Percentiles rank a stretch among this genome's conserved stretches.
phyloP scores from a whole-genome alignment of 2,113 vertebrate genomes.

The Myrmecobius fasciatus region DNA sequence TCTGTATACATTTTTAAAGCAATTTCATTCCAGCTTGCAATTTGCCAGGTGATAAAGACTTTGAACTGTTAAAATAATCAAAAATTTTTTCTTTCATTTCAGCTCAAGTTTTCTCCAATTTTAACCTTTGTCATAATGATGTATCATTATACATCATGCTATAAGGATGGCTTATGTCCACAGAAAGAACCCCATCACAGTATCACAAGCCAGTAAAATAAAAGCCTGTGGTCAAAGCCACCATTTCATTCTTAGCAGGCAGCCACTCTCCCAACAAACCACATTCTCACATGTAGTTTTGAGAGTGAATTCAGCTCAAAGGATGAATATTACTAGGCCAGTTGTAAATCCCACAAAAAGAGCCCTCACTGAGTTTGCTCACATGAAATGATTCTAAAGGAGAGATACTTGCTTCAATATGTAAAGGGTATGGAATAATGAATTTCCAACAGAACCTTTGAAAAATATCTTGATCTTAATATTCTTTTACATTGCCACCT shows the following conservation, averaged over 20 bases:
- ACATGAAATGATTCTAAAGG: background rate
- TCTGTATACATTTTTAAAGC: slow-evolving; percentile 75
- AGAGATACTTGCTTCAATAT: background rate
- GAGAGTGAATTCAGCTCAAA: background rate
- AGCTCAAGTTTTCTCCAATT: slow-evolving; percentile 44
- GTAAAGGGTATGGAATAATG: background rate
- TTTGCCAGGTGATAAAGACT: slow-evolving; percentile 70
- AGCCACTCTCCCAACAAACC: slow-evolving; percentile 17
- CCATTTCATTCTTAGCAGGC: slow-evolving; percentile 15
- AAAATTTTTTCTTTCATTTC: slow-evolving; percentile 71
- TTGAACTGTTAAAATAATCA: slow-evolving; percentile 79
- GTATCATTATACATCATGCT: slow-evolving; percentile 60
- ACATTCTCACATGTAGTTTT: background rate
- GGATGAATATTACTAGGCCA: background rate
- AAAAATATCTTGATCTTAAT: background rate
- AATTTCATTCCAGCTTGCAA: slow-evolving; percentile 76
- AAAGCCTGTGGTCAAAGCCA: slow-evolving; percentile 46
- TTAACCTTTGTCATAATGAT: slow-evolving; percentile 77
- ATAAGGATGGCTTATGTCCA: slow-evolving; percentile 70
- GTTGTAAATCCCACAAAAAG: background rate
- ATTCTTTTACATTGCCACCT: background rate
- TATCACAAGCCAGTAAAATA: slow-evolving; percentile 67
- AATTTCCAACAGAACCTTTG: background rate
- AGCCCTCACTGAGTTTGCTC: background rate
- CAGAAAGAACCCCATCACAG: slow-evolving; percentile 67